A percentile compares a stretch with the other conserved stretches of the same genome.
phyloP scores from a whole-genome alignment of 2,888 invertebrate species.

The Ichneumoninae sp. region DNA sequence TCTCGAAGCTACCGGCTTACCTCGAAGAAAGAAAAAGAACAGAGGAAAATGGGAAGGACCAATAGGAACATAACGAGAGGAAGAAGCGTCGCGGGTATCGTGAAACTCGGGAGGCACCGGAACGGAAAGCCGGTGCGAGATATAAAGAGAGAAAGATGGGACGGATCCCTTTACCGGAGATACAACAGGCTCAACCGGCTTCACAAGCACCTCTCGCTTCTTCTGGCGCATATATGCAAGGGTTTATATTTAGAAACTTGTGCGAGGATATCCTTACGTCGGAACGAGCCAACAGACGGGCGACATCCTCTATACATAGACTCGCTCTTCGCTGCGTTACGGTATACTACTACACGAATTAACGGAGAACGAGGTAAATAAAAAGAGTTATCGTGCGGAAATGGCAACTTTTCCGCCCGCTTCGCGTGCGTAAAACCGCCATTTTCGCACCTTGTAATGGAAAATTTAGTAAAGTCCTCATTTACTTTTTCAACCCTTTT shows the following conservation, averaged over 20 bases:
- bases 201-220: constrained; percentile 58
- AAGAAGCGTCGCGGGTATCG: constrained; percentile 46
- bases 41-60: constrained; percentile 4
- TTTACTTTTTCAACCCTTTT: too few relatives aligned
- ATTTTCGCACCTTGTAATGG: too few relatives aligned
- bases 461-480: too few relatives aligned
- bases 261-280: constrained; percentile 67
- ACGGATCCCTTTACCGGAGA: constrained; percentile 48
- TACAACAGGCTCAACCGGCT: constrained; percentile 71
- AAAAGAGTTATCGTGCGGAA: not conserved
- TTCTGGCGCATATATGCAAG: constrained; percentile 53
- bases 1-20: constrained; percentile 45
- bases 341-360: not conserved
- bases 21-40: constrained; percentile 4
- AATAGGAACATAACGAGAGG: constrained; percentile 21
- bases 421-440: too few relatives aligned
- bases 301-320: constrained; percentile 24
- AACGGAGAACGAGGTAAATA: not conserved
- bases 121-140: constrained; percentile 28
- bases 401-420: too few relatives aligned
- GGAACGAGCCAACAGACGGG: constrained; percentile 55
- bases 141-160: constrained; percentile 23
- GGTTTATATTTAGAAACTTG: constrained; percentile 72
- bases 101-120: constrained; percentile 36
- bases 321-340: constrained; percentile 18